phyloP scores from a whole-genome alignment of 64 coral and sea anemone genomes.

The Hydrozoanthus tunicans region DNA sequence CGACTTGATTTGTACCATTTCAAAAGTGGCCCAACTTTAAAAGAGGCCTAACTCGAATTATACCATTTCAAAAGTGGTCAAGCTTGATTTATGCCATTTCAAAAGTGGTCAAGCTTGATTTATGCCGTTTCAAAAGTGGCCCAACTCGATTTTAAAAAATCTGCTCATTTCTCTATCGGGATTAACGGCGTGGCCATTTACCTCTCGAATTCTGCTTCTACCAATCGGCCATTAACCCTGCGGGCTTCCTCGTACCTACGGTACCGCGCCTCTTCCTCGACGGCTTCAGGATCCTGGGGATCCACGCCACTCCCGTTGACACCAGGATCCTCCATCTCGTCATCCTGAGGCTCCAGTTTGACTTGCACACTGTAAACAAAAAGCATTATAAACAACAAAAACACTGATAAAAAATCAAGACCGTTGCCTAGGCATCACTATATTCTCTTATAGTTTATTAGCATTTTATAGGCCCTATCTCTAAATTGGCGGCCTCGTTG shows the following conservation, averaged over 20 bases:
- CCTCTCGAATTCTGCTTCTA: conserved; percentile 23
- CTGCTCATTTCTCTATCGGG: no score
- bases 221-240: conserved; percentile 7
- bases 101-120: no score
- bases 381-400: neutral
- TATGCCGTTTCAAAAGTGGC: no score
- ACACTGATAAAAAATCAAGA: neutral
- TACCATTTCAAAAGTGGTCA: no score
- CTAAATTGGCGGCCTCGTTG: no score
- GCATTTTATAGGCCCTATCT: no score
- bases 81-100: no score
- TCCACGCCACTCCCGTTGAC: conserved; percentile 21
- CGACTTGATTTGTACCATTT: no score
- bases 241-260: neutral
- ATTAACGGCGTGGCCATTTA: neutral
- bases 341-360: conserved; percentile 94
- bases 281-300: neutral
- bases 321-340: conserved; percentile 38
- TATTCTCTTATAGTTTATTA: no score
- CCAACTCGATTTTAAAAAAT: no score
- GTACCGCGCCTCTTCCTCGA: conserved; percentile 5
- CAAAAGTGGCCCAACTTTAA: no score
- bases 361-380: conserved; percentile 80
- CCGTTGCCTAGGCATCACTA: neutral
- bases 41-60: no score